Evolutionary conservation across 2,888 invertebrate species (phyloP), one percentile per base, ranked within the genome.

Genomic region (Adineta ricciae): DNA sequence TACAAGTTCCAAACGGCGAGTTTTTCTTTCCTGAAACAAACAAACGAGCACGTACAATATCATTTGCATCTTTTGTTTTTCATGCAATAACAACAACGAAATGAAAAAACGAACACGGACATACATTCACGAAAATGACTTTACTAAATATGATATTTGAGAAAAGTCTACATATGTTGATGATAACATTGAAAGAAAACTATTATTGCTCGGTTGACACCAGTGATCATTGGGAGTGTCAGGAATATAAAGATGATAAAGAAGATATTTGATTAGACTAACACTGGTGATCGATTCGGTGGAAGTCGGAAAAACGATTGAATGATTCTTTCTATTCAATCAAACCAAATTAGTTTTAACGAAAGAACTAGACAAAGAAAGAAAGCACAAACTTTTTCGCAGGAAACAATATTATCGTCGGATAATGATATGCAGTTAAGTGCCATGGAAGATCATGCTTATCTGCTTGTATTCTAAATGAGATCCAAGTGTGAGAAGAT

Each of bases 361-460:
- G 5, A 46, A 46, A 46, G 8, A 46, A 46, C 46, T 46, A 46
- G 46, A 46, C 8, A 46, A 46, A 46, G 46, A 46, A 46, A 46
- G 11, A 11, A 46, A 46, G 46, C 5, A 46, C 46, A 46, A 46
- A 46, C 46, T 46, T 46, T 46, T 46, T 46, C 11, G 46, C 46
- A 46, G 46, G 46, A 46, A 46, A 46, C 11, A 46, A 46, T 46
- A 46, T 46, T 11, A 38, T 99, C 95, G 91, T 92, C 99, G 98
- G 91, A 98, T 99, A 98, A 99, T 99, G 46, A 46, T 46, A 46
- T 24, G 38, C 73, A 9, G 73, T 73, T 11, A 73, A 41, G 38
- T 73, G 73, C 73, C 73, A 73, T 86, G 99, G 98, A 92, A 99
- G 99, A 87, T 98, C 99, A 92, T 99, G 98, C 92, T 99, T 99